These are phyloP conservation scores for Cataglyphis rosenhaueri DNA, from an alignment of 2,888 invertebrate species.

Conservation along the genomic window DNA sequence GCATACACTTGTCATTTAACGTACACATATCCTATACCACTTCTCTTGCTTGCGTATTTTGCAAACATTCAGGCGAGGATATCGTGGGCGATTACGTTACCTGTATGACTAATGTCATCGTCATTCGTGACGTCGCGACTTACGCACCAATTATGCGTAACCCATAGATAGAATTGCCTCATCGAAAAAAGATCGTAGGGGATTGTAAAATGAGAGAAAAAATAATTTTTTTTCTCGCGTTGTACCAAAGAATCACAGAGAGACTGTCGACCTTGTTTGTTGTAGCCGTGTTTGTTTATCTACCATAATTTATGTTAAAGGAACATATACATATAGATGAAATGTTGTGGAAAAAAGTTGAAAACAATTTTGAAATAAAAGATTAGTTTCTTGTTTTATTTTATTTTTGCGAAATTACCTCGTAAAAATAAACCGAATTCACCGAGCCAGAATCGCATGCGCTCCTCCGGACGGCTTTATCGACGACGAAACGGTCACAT, in stretches of 20 bases:
- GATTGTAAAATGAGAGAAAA: background rate
- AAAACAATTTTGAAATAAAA: background rate
- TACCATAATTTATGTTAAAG: background rate
- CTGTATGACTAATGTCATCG: background rate
- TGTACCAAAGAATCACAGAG: background rate
- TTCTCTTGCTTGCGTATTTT: constrained; percentile 7
- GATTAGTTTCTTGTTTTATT: background rate
- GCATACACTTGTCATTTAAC: constrained; percentile 26
- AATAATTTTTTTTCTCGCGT: background rate
- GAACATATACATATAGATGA: background rate
- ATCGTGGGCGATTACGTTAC: constrained; percentile 19
- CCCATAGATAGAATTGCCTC: background rate
- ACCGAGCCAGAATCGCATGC: background rate
- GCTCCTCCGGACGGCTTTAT: background rate
- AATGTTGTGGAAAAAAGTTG: background rate
- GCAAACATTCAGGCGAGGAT: background rate
- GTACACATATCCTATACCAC: background rate
- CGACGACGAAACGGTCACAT: constrained; percentile 11
- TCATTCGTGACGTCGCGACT: background rate
- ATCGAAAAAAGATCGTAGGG: background rate
- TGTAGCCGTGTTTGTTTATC: background rate
- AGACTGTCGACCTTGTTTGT: background rate
- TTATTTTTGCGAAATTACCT: background rate
- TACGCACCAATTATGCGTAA: constrained; percentile 3
- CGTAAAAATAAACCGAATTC: background rate